Conservation (phyloP, 1,140 invertebrate genomes). For the Vollenhovia emeryi region DNA sequence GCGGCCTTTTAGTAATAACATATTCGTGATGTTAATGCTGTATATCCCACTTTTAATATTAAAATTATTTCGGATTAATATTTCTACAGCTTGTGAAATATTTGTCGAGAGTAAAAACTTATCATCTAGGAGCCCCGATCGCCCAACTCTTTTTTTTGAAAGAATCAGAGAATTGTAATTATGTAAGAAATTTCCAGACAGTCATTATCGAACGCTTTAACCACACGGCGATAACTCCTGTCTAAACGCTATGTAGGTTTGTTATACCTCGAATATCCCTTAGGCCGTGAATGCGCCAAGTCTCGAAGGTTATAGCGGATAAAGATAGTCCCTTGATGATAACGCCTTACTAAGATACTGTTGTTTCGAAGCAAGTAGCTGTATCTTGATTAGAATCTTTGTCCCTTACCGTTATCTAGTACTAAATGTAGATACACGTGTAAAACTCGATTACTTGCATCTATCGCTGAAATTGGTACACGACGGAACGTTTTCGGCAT, state of each 20-base stretch:
- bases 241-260: constrained; percentile 22
- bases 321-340: constrained; percentile 76
- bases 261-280: constrained; percentile 63
- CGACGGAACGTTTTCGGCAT: background rate
- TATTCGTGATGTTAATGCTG: constrained; percentile 38
- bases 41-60: constrained; percentile 36
- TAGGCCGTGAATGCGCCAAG: constrained; percentile 65
- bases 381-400: constrained; percentile 78
- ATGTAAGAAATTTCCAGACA: background rate
- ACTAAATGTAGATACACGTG: constrained; percentile 47
- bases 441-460: constrained; percentile 68
- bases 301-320: constrained; percentile 74
- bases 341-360: constrained; percentile 72
- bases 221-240: constrained; percentile 13
- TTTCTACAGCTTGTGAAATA: constrained; percentile 24
- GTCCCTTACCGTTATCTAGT: constrained; percentile 53
- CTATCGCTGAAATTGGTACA: constrained; percentile 8
- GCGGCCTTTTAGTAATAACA: constrained; percentile 29
- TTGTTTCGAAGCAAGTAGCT: constrained; percentile 68
- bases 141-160: background rate
- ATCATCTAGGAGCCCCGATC: background rate
- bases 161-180: background rate
- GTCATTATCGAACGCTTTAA: constrained; percentile 1
- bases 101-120: constrained; percentile 23
- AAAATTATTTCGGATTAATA: constrained; percentile 32